Conservation (phyloP, 2,888 invertebrate species). For the Diarsia brunnea region DNA sequence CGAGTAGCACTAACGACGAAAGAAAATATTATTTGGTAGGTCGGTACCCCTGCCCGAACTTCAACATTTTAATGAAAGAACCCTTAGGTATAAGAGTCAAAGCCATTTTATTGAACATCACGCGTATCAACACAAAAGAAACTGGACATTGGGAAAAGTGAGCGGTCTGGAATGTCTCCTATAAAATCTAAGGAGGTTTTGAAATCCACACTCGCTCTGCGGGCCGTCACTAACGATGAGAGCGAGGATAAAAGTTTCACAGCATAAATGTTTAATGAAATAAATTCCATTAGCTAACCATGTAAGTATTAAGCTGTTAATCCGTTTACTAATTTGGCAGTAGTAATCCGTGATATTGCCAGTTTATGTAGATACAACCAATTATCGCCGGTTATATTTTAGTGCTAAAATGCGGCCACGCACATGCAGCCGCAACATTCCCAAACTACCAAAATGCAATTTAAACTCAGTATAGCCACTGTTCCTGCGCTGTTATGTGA, state of each 20-base stretch:
- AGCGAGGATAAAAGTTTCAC: slow-evolving; percentile 9
- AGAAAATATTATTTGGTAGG: slow-evolving; percentile 74
- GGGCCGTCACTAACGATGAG: slow-evolving; percentile 13
- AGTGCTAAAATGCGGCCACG: slow-evolving; percentile 76
- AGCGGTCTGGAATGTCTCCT: slow-evolving; percentile 50
- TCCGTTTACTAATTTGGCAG: slow-evolving; percentile 57
- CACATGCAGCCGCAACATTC: slow-evolving; percentile 78
- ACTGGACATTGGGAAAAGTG: slow-evolving; percentile 49
- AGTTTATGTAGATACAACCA: slow-evolving; percentile 66
- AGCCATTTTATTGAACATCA: slow-evolving; percentile 67
- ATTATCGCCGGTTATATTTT: slow-evolving; percentile 78
- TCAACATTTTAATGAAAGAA: slow-evolving; percentile 61
- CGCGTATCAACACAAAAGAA: slow-evolving; percentile 59
- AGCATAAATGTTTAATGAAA: slow-evolving; percentile 15
- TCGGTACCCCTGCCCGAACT: slow-evolving; percentile 70
- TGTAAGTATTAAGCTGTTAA: slow-evolving; percentile 52
- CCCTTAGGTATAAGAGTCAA: slow-evolving; percentile 61
- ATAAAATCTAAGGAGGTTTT: slow-evolving; percentile 55
- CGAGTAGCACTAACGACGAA: slow-evolving; percentile 70
- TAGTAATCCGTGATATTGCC: slow-evolving; percentile 68
- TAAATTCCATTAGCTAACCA: slow-evolving; percentile 27
- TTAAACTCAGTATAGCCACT: slow-evolving; percentile 82
- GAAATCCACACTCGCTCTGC: slow-evolving; percentile 34
- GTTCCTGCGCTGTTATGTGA: slow-evolving; percentile 81
- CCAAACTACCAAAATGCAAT: slow-evolving; percentile 84